A percentile compares a stretch with the other conserved stretches of the same genome.
These are phyloP conservation scores for Chionomys nivalis DNA, from an alignment of 2,113 vertebrate genomes.

Conservation along the genomic window DNA sequence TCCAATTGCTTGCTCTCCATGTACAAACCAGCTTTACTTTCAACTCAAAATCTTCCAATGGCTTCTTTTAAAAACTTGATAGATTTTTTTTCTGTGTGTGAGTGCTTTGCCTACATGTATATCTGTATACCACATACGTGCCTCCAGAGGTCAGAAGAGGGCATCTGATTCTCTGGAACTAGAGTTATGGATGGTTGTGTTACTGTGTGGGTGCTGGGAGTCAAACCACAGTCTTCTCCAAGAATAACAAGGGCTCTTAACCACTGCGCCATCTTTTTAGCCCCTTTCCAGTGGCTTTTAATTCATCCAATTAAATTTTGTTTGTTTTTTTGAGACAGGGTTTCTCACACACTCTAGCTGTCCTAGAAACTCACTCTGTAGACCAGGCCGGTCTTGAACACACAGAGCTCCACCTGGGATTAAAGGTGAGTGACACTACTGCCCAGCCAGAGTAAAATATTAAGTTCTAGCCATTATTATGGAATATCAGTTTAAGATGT, in stretches of 20 bases:
- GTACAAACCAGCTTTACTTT: not conserved
- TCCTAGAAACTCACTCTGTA: not conserved
- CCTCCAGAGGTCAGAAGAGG: not conserved
- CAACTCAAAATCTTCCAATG: not conserved
- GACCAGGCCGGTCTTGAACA: not conserved
- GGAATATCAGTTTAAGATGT: not conserved
- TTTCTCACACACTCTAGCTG: not conserved
- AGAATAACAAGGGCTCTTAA: not conserved
- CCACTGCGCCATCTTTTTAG: not conserved
- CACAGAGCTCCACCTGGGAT: not conserved
- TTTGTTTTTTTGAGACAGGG: not conserved
- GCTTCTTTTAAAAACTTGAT: not conserved
- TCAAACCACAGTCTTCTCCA: not conserved
- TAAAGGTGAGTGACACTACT: not conserved
- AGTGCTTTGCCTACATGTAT: not conserved
- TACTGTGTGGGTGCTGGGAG: not conserved
- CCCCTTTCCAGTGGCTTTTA: not conserved
- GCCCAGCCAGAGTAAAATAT: not conserved
- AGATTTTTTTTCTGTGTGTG: not conserved
- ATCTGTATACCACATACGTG: not conserved
- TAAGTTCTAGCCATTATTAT: not conserved
- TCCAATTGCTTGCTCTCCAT: not conserved
- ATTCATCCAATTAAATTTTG: slow-evolving; percentile 1
- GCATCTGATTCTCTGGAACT: not conserved
- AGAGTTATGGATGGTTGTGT: not conserved